Evolutionary conservation across 2,113 vertebrate genomes (phyloP), one percentile per base, ranked within the genome.

Genomic region (Cnemophilus loriae): DNA sequence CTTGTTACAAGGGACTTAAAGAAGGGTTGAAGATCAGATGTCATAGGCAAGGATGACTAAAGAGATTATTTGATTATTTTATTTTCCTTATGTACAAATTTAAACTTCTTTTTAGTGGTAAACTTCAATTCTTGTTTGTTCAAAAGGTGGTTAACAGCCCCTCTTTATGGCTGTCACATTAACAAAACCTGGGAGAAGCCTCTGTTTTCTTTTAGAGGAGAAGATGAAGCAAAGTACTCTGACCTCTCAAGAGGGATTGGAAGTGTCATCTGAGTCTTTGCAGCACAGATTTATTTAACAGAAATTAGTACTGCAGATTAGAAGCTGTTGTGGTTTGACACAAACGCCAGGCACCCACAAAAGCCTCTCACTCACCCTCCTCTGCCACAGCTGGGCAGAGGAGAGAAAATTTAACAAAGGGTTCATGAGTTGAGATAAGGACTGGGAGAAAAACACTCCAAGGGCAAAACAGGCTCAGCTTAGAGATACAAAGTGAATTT

Each of bases 291-390:
- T 68, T 68, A 57, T 84, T 93, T 64, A 46, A 56, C n/a, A 2
- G 3, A 28, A 68, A 78, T 73, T 59, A 67, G 24, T 79, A 53
- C 19, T 89, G 11, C 20, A 32, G 52, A 33, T 80, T 35, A 65
- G 64, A 84, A 91, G 26, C 20, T 49, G 30, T 35, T 4, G 3
- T 24, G 30, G 59, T 65, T 65, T 65, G 30, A n/a, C 33, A 19
- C 41, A 20, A 56, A 56, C 0, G 1, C 18, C 41, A 64, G 49
- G n/a, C 9, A 8, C n/a, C 22, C 8, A 32, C 1, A 0, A 19
- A 60, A 32, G 27, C 39, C 2, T 2, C 8, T 52, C 5, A 8
- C 8, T 32, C 33, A 11, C 16, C 17, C 7, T 3, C 33, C 13
- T 4, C 39, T 44, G 17, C 33, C 2, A 17, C 17, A 9, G 8